phyloP scores from a whole-genome alignment of 2,113 vertebrate genomes.

The Nannobrachium achirus region DNA sequence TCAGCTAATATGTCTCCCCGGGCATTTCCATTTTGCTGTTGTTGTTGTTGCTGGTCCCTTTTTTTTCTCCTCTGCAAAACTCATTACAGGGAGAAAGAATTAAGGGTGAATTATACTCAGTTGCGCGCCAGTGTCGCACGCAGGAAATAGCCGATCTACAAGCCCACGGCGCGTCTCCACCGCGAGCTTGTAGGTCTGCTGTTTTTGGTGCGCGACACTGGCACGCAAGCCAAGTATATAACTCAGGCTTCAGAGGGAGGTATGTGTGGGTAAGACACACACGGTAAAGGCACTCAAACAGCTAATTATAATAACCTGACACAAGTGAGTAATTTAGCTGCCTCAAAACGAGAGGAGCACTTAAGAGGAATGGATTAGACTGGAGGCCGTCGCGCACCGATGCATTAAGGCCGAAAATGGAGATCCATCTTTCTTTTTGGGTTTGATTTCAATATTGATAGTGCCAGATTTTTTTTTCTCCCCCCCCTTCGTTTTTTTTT shows the following conservation, averaged over 20 bases:
- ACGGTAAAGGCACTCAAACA: slow-evolving; percentile 60
- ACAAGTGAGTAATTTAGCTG: slow-evolving; percentile 75
- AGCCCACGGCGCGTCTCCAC: no score
- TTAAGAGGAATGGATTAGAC: slow-evolving; percentile 66
- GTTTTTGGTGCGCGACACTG: no score
- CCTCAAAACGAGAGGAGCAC: slow-evolving; percentile 66
- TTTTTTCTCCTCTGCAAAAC: slow-evolving; percentile 67
- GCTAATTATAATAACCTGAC: slow-evolving; percentile 80
- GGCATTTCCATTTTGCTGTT: slow-evolving; percentile 61
- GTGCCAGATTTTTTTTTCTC: slow-evolving; percentile 1
- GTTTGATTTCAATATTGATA: slow-evolving; percentile 62
- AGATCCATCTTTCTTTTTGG: slow-evolving; percentile 56
- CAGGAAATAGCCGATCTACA: no score
- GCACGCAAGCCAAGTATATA: no score
- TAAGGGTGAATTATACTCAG: background rate
- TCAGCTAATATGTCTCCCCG: slow-evolving; percentile 57
- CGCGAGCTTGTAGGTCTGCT: no score
- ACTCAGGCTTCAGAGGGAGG: slow-evolving; percentile 26
- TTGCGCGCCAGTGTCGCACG: no score
- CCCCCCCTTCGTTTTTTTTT: no score
- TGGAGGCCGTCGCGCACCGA: slow-evolving; percentile 63
- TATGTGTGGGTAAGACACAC: slow-evolving; percentile 60
- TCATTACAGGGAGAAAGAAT: slow-evolving; percentile 67
- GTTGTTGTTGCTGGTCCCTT: slow-evolving; percentile 48
- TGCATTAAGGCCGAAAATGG: slow-evolving; percentile 54